Evolutionary conservation across 2,797 vertebrate species (phyloP), one percentile per base, ranked within the genome.

Genomic region (Luscinia luscinia): DNA sequence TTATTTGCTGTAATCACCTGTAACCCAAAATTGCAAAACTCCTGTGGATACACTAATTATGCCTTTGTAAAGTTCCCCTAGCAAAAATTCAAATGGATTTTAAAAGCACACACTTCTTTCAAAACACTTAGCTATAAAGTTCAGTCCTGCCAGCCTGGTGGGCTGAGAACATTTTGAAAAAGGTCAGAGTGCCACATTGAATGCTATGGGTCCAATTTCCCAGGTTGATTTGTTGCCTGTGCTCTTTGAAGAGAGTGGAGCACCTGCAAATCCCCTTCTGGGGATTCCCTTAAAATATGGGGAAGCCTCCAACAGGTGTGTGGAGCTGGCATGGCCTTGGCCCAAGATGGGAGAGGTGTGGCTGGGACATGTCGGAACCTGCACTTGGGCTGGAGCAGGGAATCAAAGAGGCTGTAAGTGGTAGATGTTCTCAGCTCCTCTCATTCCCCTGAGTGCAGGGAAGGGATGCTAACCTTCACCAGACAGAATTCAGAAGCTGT

Each of bases 261-360:
- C 94, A 96, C 94, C 95, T 95, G 95, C 92, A 95, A 14, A 91
- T 93, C 87, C 41, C 83, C 89, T 96, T 86, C 89, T 94, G 93
- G 95, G 95, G 93, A 96, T 96, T 95, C 96, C 93, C 95, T 94
- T 81, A 69, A 93, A 93, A 85, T 81, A 46, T 68, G 89, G 89
- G 95, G 95, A 93, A 93, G 79, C 84, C 94, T 96, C 90, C 73
- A 89, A 67, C 93, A 95, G 94, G 96, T 91, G 96, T 84, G 95
- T 85, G 81, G 90, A 93, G 80, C 86, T 94, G 94, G 84, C 85
- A 87, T 28, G 68, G 94, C 80, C 63, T 51, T 22, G 76, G 93
- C 83, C 84, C 90, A 78, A n/a, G 49, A 51, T 80, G 72, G 66
- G 89, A 90, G 72, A 85, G 91, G 93, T 79, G 93, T 51, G 86